Conservation (phyloP, 2,113 vertebrate species). For the Gobio gobio region DNA sequence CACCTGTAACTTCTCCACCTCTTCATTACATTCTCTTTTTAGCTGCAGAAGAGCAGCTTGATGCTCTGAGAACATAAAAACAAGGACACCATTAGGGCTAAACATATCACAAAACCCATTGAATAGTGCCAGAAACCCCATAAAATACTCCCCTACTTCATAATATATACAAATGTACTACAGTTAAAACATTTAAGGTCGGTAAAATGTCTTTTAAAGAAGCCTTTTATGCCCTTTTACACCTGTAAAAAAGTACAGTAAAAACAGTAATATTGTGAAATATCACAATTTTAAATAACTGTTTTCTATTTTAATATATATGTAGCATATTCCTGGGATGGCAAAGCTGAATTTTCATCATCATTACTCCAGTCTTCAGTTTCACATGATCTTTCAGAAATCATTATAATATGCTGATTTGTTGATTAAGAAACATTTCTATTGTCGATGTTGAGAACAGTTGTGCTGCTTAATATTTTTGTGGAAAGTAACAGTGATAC, state of each 20-base stretch:
- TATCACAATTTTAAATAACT: neutral
- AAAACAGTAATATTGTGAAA: neutral
- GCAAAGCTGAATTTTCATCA: neutral
- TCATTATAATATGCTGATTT: no score
- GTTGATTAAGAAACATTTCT: no score
- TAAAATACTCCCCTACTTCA: neutral
- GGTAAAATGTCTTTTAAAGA: neutral
- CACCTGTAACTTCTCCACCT: constrained; percentile 91
- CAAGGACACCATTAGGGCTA: neutral
- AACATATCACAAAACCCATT: neutral
- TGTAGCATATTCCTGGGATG: neutral
- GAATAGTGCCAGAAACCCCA: neutral
- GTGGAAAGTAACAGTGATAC: neutral
- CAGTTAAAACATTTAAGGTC: neutral
- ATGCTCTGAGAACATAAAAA: constrained; percentile 81
- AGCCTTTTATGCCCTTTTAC: neutral
- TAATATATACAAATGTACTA: neutral
- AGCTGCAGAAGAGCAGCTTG: constrained; percentile 93
- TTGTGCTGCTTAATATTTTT: neutral
- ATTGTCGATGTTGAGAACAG: neutral
- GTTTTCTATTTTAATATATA: neutral
- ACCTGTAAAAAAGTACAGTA: neutral
- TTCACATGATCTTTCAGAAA: neutral
- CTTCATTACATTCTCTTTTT: constrained; percentile 93
- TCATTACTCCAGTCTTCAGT: neutral